Evolutionary conservation across 2,888 invertebrate genomes (phyloP).

Genomic region (Ophion costatus): DNA sequence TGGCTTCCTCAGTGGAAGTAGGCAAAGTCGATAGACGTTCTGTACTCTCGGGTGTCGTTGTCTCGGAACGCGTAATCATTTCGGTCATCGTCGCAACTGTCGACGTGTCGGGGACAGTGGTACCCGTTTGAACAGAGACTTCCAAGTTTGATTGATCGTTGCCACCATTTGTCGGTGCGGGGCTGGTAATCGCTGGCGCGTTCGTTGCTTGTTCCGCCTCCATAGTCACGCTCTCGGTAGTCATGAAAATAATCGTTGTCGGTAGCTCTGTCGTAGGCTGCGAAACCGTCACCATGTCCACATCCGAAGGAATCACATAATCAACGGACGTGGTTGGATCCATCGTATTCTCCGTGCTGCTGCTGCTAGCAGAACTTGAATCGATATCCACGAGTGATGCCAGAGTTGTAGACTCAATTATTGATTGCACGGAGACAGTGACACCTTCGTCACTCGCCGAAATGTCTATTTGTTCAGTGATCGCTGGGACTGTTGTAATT

Average conservation of each 20-base stretch:
- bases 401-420: conserved; percentile 18
- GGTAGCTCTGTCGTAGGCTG: conserved; percentile 37
- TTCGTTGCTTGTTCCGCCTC: conserved; percentile 8
- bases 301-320: conserved; percentile 32
- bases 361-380: conserved; percentile 16
- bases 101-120: conserved; percentile 50
- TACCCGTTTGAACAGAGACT: conserved; percentile 47
- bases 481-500: conserved; percentile 39
- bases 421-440: conserved; percentile 13
- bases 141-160: conserved; percentile 14
- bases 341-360: conserved; percentile 23
- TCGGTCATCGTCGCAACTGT: conserved; percentile 55
- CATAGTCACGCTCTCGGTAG: conserved; percentile 20
- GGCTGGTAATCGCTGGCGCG: conserved; percentile 10
- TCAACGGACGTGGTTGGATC: conserved; percentile 42
- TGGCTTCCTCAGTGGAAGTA: conserved; percentile 24
- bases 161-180: not conserved
- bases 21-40: conserved; percentile 22
- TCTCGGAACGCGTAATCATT: conserved; percentile 21
- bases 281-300: conserved; percentile 31
- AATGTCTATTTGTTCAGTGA: conserved; percentile 25
- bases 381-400: conserved; percentile 8
- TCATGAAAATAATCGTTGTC: conserved; percentile 15
- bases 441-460: conserved; percentile 9
- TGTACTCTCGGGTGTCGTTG: conserved; percentile 48